Evolutionary conservation across 1,140 invertebrate genomes (phyloP), one percentile per base, ranked within the genome.

Genomic region (Drosophila sp.): DNA sequence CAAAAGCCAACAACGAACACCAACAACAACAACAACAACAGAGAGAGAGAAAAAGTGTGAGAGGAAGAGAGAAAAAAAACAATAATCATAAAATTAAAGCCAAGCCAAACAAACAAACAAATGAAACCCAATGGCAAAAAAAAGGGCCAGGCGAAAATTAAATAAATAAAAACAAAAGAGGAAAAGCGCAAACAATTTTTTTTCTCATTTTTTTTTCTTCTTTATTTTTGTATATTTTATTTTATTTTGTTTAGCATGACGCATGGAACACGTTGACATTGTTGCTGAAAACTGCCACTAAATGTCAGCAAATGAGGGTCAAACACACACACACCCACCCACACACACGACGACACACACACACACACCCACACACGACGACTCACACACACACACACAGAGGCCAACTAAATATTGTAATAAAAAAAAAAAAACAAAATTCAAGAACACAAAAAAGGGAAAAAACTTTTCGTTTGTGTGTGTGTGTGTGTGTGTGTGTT

Each of bases 281-380:
- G 61, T 70, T 70, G 69, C 68, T 67, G 63, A 62, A 78, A 72
- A 79, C 60, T 65, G 70, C 84, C 80, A 89, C 80, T 89, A 87
- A 87, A 87, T 89, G 84, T 84, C 84, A 84, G 72, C 84, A 87
- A 87, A 87, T 87, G 84, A 87, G 84, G 84, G 84, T 89, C 84
- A 87, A 50, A 70, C 80, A 72, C 71, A 65, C 50, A 55, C 64
- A 47, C 54, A 40, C 60, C 54, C 47, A 32, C 57, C 23, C 63
- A 10, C 63, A 60, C 41, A 56, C n/a, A 47, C 44, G 33, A 55
- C 54, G 32, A 27, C 57, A 35, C 66, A n/a, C 63, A 56, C 41
- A 56, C n/a, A 87, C 44, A 70, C 76, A 72, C 71, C 62, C 54
- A 55, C 66, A 17, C 62, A 58, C 17, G 17, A 17, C 17, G 17